A percentile compares a stretch with the other conserved stretches of the same genome.
These are phyloP conservation scores for Drosophila subpulchrella DNA, from an alignment of 1,140 invertebrate genomes.

Conservation along the genomic window DNA sequence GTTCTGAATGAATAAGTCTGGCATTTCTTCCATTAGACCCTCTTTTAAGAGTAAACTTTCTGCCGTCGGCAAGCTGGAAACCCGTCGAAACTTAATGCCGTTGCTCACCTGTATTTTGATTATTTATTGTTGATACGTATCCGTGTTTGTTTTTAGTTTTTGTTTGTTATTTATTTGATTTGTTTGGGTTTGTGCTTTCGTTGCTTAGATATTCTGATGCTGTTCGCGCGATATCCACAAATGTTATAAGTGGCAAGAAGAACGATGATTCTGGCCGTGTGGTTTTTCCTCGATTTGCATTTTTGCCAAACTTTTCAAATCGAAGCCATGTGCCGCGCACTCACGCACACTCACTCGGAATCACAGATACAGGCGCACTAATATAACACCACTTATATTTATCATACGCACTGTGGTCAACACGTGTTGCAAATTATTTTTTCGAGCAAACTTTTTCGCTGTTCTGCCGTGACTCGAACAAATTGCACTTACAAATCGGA, in stretches of 20 bases:
- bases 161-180: slow-evolving; percentile 29
- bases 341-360: slow-evolving; percentile 19
- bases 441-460: slow-evolving; percentile 39
- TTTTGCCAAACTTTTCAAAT: slow-evolving; percentile 17
- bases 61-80: slow-evolving; percentile 38
- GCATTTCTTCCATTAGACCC: background rate
- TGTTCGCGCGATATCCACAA: slow-evolving; percentile 33
- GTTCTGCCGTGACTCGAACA: slow-evolving; percentile 58
- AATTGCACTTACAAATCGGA: slow-evolving; percentile 44
- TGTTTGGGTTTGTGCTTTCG: slow-evolving; percentile 47
- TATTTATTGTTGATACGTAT: slow-evolving; percentile 54
- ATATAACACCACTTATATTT: slow-evolving; percentile 35
- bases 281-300: slow-evolving; percentile 7
- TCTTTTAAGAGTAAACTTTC: background rate
- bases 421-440: slow-evolving; percentile 73
- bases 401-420: slow-evolving; percentile 72
- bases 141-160: slow-evolving; percentile 37
- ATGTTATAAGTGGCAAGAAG: slow-evolving; percentile 18
- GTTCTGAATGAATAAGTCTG: background rate
- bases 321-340: slow-evolving; percentile 33
- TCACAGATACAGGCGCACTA: slow-evolving; percentile 6
- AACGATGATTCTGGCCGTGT: slow-evolving; percentile 3
- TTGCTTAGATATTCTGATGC: background rate
- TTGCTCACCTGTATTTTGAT: slow-evolving; percentile 53
- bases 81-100: slow-evolving; percentile 20